Percentiles rank a stretch among this genome's conserved stretches.
Evolutionary conservation across 1,140 invertebrate species (phyloP).

Genomic region (Drosophila obscura): DNA sequence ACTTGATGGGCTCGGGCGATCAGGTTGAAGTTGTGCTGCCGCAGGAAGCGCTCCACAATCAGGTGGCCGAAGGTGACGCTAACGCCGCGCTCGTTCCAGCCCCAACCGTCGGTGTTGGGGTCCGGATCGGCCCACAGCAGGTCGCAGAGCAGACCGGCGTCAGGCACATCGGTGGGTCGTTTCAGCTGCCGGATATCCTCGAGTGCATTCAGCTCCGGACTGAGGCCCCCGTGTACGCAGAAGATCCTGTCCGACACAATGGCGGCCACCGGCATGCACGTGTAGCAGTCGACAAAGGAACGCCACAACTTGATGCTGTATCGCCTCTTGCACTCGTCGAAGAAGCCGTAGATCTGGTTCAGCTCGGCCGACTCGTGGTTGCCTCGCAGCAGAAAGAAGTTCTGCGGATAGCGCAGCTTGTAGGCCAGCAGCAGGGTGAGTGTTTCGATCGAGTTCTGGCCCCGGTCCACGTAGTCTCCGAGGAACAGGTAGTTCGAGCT

Average conservation of each 20-base stretch:
- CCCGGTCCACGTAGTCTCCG: conserved; percentile 46
- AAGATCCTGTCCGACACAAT: conserved; percentile 99
- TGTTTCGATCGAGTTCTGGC: conserved; percentile 30
- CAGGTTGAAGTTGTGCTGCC: conserved; percentile 25
- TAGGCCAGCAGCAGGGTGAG: conserved; percentile 32
- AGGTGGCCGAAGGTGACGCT: conserved; percentile 24
- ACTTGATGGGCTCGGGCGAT: conserved; percentile 90
- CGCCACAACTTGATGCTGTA: conserved; percentile 39
- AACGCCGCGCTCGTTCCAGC: conserved; percentile 36
- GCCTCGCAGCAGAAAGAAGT: conserved; percentile 48
- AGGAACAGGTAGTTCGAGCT: conserved; percentile 37
- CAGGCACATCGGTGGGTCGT: conserved; percentile 99
- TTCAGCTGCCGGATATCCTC: conserved; percentile 99
- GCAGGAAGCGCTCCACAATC: conserved; percentile 35
- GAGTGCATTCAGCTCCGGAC: conserved; percentile 98
- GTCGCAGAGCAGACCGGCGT: conserved; percentile 99
- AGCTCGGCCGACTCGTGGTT: conserved; percentile 90
- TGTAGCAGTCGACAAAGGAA: conserved; percentile 91
- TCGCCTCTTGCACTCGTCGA: conserved; percentile 43
- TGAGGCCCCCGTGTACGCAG: conserved; percentile 98
- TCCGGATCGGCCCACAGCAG: conserved; percentile 97
- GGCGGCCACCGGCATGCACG: conserved; percentile 96
- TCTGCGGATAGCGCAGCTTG: conserved; percentile 36
- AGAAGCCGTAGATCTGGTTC: conserved; percentile 41
- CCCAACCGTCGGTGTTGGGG: conserved; percentile 3